Conservation (phyloP, 30 jellyfish, hydroid and myxozoan species). For the Catostylus mosaicus region DNA sequence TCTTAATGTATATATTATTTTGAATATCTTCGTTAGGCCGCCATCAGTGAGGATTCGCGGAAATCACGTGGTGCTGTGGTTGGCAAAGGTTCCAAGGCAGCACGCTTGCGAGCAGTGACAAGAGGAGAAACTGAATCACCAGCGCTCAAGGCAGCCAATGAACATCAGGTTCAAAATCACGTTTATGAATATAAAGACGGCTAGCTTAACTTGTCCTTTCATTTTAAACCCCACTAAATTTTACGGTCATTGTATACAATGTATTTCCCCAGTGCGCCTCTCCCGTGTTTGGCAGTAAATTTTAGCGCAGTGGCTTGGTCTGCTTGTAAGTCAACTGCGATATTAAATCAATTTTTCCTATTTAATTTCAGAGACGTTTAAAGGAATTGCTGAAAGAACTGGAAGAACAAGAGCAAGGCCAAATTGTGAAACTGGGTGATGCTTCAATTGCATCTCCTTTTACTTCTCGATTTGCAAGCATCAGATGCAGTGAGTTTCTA, state of each 20-base stretch:
- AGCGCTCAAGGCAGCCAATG: slow-evolving; percentile 70
- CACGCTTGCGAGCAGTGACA: slow-evolving; percentile 93
- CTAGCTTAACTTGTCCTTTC: no score
- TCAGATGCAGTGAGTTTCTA: slow-evolving; percentile 71
- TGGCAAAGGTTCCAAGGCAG: slow-evolving; percentile 85
- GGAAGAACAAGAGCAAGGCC: slow-evolving; percentile 91
- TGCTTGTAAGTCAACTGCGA: no score
- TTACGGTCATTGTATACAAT: no score
- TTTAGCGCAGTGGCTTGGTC: no score
- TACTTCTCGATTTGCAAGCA: slow-evolving; percentile 89
- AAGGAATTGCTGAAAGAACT: slow-evolving; percentile 88
- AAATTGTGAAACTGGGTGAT: slow-evolving; percentile 98
- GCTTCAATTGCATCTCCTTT: slow-evolving; percentile 99
- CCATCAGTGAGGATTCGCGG: slow-evolving; percentile 48
- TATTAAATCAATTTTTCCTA: background rate
- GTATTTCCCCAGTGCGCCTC: no score
- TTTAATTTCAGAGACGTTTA: slow-evolving; percentile 73
- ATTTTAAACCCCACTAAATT: no score
- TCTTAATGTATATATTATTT: no score
- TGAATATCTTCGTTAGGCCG: slow-evolving; percentile 56
- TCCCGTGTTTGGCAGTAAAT: no score
- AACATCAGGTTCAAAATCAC: slow-evolving; percentile 97
- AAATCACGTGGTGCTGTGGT: slow-evolving; percentile 35
- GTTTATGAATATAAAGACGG: no score
- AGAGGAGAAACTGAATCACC: slow-evolving; percentile 95